Evolutionary conservation across 2,888 invertebrate genomes (phyloP).

Genomic region (Ephialtes manifestator): DNA sequence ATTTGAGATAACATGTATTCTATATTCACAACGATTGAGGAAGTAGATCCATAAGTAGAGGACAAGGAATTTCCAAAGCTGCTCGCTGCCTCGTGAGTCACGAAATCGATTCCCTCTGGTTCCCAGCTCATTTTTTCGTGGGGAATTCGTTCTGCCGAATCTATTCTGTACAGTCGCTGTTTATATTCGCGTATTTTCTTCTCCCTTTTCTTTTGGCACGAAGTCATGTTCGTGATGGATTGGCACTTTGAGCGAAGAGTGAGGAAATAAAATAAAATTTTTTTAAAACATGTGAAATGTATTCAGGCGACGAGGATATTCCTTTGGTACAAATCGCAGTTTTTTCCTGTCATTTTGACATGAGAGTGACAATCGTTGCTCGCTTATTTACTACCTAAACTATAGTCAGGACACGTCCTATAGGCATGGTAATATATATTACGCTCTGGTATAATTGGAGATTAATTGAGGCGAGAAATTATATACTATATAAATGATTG

Average conservation of each 20-base stretch:
- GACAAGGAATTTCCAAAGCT: constrained; percentile 43
- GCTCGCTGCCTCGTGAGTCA: constrained; percentile 19
- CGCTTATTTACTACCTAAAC: no score
- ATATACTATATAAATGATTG: no score
- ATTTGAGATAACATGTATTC: background rate
- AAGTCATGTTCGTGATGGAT: background rate
- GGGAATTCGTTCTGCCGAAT: constrained; percentile 44
- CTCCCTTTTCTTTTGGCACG: background rate
- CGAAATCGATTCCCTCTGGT: constrained; percentile 15
- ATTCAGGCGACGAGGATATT: background rate
- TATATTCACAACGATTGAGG: constrained; percentile 19
- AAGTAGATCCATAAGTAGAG: constrained; percentile 29
- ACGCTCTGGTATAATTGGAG: no score
- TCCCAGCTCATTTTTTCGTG: constrained; percentile 66
- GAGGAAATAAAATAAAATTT: background rate
- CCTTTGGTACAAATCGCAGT: no score
- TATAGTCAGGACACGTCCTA: no score
- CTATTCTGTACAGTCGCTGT: constrained; percentile 31
- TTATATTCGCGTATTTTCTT: constrained; percentile 8
- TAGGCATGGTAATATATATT: no score
- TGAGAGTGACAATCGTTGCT: no score
- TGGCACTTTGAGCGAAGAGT: constrained; percentile 19
- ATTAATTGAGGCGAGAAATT: no score
- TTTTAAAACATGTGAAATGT: background rate
- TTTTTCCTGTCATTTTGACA: no score